phyloP scores from a whole-genome alignment of 2,113 vertebrate genomes.

The Chlamydotis undulata region DNA sequence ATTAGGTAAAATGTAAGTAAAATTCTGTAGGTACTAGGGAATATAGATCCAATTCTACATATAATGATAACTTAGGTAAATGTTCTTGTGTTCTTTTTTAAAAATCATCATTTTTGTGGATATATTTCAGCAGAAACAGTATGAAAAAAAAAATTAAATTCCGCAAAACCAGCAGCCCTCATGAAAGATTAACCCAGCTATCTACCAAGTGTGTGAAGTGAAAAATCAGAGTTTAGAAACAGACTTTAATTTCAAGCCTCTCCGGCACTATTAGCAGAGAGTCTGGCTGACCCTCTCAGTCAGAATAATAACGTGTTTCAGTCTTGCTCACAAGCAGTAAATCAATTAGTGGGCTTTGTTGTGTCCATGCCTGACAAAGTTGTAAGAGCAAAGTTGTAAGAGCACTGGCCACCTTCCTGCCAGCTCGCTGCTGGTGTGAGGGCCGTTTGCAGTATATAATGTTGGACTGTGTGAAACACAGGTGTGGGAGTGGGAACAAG shows the following conservation, averaged over 20 bases:
- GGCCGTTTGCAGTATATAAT: neutral
- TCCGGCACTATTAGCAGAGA: neutral
- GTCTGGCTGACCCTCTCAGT: neutral
- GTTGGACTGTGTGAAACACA: neutral
- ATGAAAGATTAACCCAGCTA: neutral
- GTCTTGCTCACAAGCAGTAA: neutral
- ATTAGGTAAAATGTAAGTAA: neutral
- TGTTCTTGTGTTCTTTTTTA: neutral
- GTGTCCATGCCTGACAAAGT: too few relatives aligned
- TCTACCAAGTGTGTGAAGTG: neutral
- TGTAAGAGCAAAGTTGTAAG: neutral
- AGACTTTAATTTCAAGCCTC: neutral
- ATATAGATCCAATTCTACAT: neutral
- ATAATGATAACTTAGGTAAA: neutral
- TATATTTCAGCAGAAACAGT: neutral
- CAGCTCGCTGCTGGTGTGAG: accelerated
- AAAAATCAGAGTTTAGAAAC: neutral
- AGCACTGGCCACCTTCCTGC: accelerated
- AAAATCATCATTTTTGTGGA: neutral
- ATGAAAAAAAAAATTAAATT: neutral
- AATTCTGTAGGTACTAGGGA: neutral
- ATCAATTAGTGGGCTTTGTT: neutral
- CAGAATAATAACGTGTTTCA: neutral
- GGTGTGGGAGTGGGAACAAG: accelerated
- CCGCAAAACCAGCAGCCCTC: accelerated